A percentile compares a stretch with the other conserved stretches of the same genome.
These are phyloP conservation scores for Hippocampus kuda DNA, from an alignment of 2,797 vertebrate species.

Conservation along the genomic window DNA sequence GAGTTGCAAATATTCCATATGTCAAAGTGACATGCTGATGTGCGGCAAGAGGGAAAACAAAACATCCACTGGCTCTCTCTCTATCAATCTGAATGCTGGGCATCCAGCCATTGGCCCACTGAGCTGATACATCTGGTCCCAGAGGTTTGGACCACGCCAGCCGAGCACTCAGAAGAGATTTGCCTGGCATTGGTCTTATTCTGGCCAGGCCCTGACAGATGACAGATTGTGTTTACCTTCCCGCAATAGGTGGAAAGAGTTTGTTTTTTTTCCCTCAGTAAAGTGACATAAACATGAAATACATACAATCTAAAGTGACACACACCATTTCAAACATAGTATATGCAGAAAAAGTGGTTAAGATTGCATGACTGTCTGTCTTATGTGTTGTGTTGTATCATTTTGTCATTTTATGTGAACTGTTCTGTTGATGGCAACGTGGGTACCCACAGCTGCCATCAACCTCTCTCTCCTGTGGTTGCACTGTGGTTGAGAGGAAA, in stretches of 20 bases:
- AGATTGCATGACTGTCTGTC: no score
- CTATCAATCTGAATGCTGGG: slow-evolving; percentile 49
- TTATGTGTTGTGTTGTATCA: no score
- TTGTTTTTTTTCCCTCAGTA: neutral
- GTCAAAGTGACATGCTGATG: slow-evolving; percentile 34
- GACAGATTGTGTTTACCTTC: slow-evolving; percentile 31
- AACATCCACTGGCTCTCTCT: slow-evolving; percentile 55
- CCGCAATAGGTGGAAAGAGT: slow-evolving; percentile 21
- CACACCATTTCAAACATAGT: slow-evolving; percentile 24
- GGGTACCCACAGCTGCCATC: no score
- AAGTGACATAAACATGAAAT: slow-evolving; percentile 8
- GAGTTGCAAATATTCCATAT: slow-evolving; percentile 13
- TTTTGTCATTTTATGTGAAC: no score
- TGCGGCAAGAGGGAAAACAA: slow-evolving; percentile 45
- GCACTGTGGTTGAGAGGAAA: no score
- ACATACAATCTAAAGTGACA: slow-evolving; percentile 9
- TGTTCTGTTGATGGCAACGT: no score
- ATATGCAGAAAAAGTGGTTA: no score
- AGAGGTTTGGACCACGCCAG: slow-evolving; percentile 32
- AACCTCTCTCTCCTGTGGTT: no score
- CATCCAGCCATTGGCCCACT: slow-evolving; percentile 42
- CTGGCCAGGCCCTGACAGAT: slow-evolving; percentile 30
- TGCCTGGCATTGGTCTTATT: slow-evolving; percentile 38
- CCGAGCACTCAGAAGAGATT: slow-evolving; percentile 41
- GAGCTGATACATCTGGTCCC: slow-evolving; percentile 40